phyloP scores from a whole-genome alignment of 2,113 vertebrate genomes.

The Chrysochloris asiatica region DNA sequence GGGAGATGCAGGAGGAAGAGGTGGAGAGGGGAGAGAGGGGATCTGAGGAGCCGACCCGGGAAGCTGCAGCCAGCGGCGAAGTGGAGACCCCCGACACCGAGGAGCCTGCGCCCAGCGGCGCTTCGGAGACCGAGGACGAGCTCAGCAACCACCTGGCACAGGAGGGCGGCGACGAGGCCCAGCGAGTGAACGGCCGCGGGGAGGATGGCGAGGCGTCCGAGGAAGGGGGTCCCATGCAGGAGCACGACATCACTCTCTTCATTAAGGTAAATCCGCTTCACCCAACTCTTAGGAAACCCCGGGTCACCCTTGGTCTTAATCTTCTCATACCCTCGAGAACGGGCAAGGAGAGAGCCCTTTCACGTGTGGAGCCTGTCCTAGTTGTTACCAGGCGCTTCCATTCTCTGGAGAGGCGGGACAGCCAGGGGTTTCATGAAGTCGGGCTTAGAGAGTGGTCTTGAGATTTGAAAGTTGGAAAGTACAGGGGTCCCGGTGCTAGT shows the following conservation, averaged over 20 bases:
- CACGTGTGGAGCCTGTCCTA: accelerated
- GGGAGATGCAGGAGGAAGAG: background rate
- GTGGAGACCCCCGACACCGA: accelerated
- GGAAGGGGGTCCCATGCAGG: conserved; percentile 60
- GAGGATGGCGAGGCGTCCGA: conserved; percentile 50
- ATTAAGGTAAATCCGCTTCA: conserved; percentile 85
- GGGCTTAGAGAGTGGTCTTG: background rate
- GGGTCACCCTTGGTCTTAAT: background rate
- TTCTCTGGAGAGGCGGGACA: background rate
- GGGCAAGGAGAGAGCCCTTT: accelerated
- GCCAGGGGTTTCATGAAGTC: background rate
- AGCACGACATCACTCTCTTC: conserved; percentile 92
- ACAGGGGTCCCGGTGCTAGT: background rate
- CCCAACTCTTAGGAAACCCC: accelerated
- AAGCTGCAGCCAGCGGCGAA: background rate
- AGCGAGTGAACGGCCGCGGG: background rate
- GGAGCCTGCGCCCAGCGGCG: accelerated
- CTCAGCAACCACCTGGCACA: conserved; percentile 60
- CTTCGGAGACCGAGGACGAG: background rate
- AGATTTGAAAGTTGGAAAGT: background rate
- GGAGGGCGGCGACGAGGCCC: background rate
- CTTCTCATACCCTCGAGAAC: background rate
- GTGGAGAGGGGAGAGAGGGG: background rate
- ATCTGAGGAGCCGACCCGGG: background rate
- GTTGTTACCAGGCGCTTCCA: accelerated